A percentile compares a stretch with the other conserved stretches of the same genome.
Evolutionary conservation across 2,113 vertebrate species (phyloP).

Genomic region (Alaudala cheleensis): DNA sequence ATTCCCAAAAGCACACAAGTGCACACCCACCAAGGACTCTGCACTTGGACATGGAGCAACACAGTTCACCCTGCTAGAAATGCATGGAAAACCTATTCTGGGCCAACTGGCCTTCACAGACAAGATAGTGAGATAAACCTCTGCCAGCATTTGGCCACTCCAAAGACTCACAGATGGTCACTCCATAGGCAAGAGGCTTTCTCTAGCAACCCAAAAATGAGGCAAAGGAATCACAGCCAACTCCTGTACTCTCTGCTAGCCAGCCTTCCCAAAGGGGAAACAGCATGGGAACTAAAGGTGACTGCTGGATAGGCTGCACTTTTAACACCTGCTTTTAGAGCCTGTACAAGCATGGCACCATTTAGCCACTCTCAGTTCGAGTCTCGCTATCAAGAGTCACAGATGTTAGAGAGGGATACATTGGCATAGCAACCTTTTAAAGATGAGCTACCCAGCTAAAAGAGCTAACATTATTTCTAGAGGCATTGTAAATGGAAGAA

Average conservation of each 20-base stretch:
- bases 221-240: neutral
- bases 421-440: neutral
- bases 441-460: neutral
- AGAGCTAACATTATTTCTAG: neutral
- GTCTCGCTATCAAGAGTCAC: neutral
- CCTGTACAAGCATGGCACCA: neutral
- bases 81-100: neutral
- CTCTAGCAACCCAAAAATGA: neutral
- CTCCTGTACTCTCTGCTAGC: neutral
- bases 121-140: neutral
- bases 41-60: neutral
- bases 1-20: neutral
- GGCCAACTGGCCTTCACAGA: neutral
- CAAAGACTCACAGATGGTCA: neutral
- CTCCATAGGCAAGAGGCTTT: neutral
- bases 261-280: neutral
- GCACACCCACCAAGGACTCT: neutral
- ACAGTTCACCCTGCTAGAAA: neutral
- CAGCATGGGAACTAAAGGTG: neutral
- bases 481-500: neutral
- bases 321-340: neutral
- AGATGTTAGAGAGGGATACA: neutral
- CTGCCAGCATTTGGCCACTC: neutral
- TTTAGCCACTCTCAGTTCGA: neutral
- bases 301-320: neutral